Evolutionary conservation across 1,140 invertebrate species (phyloP).

Genomic region (Brachionus rubens): DNA sequence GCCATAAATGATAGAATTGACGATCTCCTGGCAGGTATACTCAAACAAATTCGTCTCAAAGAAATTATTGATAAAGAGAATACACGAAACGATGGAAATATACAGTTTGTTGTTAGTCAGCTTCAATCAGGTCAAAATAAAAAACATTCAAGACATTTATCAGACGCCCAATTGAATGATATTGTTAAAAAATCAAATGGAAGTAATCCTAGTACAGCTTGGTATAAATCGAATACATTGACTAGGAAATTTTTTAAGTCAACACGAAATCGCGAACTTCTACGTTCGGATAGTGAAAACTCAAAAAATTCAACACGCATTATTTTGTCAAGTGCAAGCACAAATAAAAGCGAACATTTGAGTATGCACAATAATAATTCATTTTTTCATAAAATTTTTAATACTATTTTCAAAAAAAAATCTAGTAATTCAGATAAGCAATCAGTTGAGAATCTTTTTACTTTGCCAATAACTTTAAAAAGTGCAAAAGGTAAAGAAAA

Average conservation of each 20-base stretch:
- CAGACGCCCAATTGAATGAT: conserved; percentile 22
- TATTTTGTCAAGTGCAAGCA: background rate
- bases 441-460: conserved; percentile 34
- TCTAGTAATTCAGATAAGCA: conserved; percentile 1
- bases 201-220: background rate
- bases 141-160: conserved; percentile 17
- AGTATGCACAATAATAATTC: background rate
- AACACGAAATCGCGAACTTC: background rate
- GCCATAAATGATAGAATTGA: conserved; percentile 46
- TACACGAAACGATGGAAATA: background rate
- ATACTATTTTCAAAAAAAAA: conserved; percentile 29
- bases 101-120: background rate
- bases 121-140: background rate
- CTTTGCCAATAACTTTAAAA: conserved; percentile 2
- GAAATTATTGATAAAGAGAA: conserved; percentile 19
- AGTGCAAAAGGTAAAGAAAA: background rate
- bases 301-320: conserved; percentile 14
- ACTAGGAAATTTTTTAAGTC: conserved; percentile 8
- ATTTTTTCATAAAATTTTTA: conserved; percentile 25
- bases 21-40: conserved; percentile 45
- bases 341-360: background rate
- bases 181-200: background rate
- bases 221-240: conserved; percentile 29
- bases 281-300: conserved; percentile 17
- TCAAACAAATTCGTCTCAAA: conserved; percentile 45